Evolutionary conservation across 2,113 vertebrate species (phyloP).

Genomic region (Psettodes erumei): DNA sequence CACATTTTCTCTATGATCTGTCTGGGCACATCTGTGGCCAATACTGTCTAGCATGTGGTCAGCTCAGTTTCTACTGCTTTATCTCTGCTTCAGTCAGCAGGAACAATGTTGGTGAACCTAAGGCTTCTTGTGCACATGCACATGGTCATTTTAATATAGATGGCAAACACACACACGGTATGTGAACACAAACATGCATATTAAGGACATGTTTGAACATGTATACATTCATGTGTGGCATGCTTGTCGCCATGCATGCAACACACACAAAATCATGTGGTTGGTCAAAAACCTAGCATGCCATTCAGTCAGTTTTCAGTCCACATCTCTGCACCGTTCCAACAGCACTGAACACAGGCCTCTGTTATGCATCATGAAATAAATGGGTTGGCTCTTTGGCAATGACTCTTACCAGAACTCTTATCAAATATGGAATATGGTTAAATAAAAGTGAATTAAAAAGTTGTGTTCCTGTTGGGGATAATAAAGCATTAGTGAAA

Average conservation of each 20-base stretch:
- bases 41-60: slow-evolving; percentile 89
- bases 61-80: slow-evolving; percentile 77
- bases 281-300: slow-evolving; percentile 14
- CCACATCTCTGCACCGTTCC: slow-evolving; percentile 58
- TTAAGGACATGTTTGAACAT: slow-evolving; percentile 9
- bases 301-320: neutral
- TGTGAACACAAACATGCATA: slow-evolving; percentile 5
- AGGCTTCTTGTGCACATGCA: slow-evolving; percentile 23
- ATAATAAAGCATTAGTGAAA: neutral
- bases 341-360: slow-evolving; percentile 14
- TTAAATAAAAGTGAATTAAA: neutral
- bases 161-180: neutral
- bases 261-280: neutral
- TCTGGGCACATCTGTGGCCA: slow-evolving; percentile 90
- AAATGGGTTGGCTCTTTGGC: neutral
- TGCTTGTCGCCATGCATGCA: neutral
- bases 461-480: neutral
- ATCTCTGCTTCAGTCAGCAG: slow-evolving; percentile 61
- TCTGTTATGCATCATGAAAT: slow-evolving; percentile 42
- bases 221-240: neutral
- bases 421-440: neutral
- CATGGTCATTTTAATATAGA: neutral
- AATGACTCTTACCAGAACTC: neutral
- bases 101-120: slow-evolving; percentile 57
- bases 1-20: slow-evolving; percentile 84